phyloP scores from a whole-genome alignment of 1,140 invertebrate genomes.

The Drosophila virilis region DNA sequence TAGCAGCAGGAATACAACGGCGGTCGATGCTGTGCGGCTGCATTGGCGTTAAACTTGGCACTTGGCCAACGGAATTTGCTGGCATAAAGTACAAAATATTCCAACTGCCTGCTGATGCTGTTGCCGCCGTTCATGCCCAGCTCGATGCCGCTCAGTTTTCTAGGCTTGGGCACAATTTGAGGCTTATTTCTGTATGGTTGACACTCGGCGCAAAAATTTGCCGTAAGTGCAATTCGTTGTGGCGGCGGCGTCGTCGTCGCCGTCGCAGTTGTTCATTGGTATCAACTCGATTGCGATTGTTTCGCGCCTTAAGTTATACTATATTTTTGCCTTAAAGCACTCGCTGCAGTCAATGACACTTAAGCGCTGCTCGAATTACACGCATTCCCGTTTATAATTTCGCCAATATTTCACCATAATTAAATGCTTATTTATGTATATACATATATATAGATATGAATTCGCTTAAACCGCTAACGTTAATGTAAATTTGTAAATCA shows the following conservation, averaged over 20 bases:
- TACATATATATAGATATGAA: neutral
- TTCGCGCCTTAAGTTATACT: constrained; percentile 44
- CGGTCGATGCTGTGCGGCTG: constrained; percentile 42
- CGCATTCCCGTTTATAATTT: neutral
- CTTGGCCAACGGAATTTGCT: constrained; percentile 71
- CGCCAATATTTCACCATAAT: neutral
- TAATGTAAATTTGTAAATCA: too few relatives aligned
- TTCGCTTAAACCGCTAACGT: too few relatives aligned
- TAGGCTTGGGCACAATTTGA: constrained; percentile 57
- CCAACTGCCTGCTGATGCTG: constrained; percentile 49
- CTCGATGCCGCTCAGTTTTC: constrained; percentile 18
- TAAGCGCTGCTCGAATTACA: neutral
- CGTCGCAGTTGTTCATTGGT: constrained; percentile 22
- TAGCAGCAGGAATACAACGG: constrained; percentile 1
- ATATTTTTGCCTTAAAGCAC: constrained; percentile 36
- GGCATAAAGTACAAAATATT: constrained; percentile 77
- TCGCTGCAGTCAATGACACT: constrained; percentile 32
- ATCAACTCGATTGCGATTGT: constrained; percentile 52
- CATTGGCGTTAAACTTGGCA: constrained; percentile 72
- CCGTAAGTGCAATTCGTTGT: constrained; percentile 74
- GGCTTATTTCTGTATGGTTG: constrained; percentile 73
- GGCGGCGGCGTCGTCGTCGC: constrained; percentile 40
- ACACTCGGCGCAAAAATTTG: constrained; percentile 68
- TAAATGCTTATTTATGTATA: too few relatives aligned
- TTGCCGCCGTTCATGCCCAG: constrained; percentile 3